Evolutionary conservation across 2,113 vertebrate species (phyloP).

Genomic region (Grus americana): DNA sequence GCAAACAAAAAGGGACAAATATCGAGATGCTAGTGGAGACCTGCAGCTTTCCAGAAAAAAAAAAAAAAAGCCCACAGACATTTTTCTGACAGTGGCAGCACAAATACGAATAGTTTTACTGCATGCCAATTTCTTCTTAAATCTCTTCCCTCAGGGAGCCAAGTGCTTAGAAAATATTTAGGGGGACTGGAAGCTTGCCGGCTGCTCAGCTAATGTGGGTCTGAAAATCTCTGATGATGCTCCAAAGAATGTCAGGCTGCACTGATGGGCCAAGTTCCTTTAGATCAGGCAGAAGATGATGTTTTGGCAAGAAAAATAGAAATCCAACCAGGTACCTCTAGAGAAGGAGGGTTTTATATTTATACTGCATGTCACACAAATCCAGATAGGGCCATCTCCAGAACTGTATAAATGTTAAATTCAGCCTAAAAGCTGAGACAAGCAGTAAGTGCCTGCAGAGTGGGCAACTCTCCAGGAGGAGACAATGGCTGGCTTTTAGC

Average conservation of each 20-base stretch:
- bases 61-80: background rate
- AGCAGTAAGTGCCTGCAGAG: constrained; percentile 29
- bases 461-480: background rate
- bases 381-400: background rate
- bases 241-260: background rate
- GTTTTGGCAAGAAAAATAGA: background rate
- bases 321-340: background rate
- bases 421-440: background rate
- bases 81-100: background rate
- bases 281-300: background rate
- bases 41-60: background rate
- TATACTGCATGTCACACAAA: background rate
- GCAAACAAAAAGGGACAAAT: background rate
- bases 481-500: constrained; percentile 48
- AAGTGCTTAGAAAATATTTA: constrained; percentile 32
- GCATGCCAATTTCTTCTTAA: constrained; percentile 21
- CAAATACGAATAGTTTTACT: background rate
- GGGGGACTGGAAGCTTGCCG: background rate
- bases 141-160: background rate
- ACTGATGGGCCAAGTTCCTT: background rate
- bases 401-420: background rate
- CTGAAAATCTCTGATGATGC: background rate
- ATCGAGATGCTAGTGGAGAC: background rate
- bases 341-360: background rate
- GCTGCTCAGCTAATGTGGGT: background rate